Conservation (phyloP, 1,140 invertebrate species). For the Eubasilissa regina region DNA sequence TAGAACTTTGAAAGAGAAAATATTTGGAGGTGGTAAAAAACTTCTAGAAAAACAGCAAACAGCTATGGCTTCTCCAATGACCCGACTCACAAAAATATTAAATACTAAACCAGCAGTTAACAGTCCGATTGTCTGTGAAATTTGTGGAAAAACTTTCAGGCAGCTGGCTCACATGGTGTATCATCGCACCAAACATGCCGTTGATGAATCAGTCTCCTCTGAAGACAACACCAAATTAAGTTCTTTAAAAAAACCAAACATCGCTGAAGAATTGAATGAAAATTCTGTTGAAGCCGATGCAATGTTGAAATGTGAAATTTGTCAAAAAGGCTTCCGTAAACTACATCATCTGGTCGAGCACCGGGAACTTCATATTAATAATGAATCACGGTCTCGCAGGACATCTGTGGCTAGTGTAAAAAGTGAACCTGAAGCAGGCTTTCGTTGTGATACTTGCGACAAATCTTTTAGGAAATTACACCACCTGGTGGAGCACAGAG, state of each 20-base stretch:
- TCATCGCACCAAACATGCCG: constrained; percentile 47
- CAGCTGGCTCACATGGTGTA: constrained; percentile 54
- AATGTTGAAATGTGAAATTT: constrained; percentile 69
- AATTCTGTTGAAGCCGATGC: constrained; percentile 59
- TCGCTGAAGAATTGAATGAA: constrained; percentile 61
- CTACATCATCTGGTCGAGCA: constrained; percentile 70
- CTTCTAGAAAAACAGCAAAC: constrained; percentile 3
- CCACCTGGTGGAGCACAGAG: constrained; percentile 70
- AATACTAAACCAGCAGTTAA: constrained; percentile 61
- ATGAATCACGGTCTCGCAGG: constrained; percentile 49
- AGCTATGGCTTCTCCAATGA: constrained; percentile 50
- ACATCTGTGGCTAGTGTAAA: constrained; percentile 47
- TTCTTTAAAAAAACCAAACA: constrained; percentile 57
- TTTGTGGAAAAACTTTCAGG: constrained; percentile 53
- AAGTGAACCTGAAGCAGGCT: constrained; percentile 67
- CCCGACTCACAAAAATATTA: constrained; percentile 51
- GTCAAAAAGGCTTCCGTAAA: constrained; percentile 70
- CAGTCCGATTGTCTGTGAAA: constrained; percentile 64
- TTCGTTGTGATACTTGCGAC: constrained; percentile 71
- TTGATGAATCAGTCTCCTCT: constrained; percentile 54
- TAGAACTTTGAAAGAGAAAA: constrained; percentile 14
- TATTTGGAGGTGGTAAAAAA: constrained; percentile 10
- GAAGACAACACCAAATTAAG: constrained; percentile 40
- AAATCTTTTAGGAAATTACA: constrained; percentile 71
- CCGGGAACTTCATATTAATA: constrained; percentile 57